Evolutionary conservation across 2,888 invertebrate species (phyloP).

Genomic region (Ephialtes manifestator): DNA sequence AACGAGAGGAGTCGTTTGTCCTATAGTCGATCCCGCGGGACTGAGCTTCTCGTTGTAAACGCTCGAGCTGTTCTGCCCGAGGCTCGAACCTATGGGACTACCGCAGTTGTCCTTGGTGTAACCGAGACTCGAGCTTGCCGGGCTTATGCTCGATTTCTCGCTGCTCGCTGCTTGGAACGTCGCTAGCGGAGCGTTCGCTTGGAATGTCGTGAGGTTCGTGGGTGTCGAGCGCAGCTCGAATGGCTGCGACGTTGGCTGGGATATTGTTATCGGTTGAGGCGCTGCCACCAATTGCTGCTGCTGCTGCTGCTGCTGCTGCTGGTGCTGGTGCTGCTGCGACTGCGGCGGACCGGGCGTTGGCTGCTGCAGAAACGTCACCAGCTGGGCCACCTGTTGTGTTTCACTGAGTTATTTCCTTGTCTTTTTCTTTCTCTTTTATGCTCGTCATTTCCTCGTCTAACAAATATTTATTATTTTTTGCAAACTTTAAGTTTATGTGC

Average conservation of each 20-base stretch:
- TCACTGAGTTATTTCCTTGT: background rate
- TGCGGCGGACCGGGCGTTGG: constrained; percentile 83
- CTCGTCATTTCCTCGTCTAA: too few relatives aligned
- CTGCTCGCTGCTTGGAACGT: constrained; percentile 81
- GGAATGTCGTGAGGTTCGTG: constrained; percentile 83
- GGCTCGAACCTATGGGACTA: constrained; percentile 80
- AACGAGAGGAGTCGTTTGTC: constrained; percentile 82
- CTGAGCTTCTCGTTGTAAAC: constrained; percentile 82
- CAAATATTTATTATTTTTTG: too few relatives aligned
- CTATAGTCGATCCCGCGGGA: constrained; percentile 81
- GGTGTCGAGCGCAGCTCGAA: constrained; percentile 81
- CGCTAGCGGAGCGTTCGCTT: constrained; percentile 82
- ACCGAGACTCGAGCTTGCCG: constrained; percentile 82
- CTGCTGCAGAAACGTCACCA: constrained; percentile 92
- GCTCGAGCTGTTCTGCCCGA: constrained; percentile 80
- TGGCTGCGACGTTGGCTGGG: constrained; percentile 73
- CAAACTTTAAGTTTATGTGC: too few relatives aligned
- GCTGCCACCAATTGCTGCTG: constrained; percentile 83
- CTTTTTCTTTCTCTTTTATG: background rate
- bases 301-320: too few relatives aligned
- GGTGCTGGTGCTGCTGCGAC: too few relatives aligned
- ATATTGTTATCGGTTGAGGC: constrained; percentile 84
- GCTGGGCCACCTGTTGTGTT: constrained; percentile 89
- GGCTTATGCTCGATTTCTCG: constrained; percentile 84
- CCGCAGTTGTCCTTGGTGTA: constrained; percentile 79